Percentiles rank a stretch among this genome's conserved stretches.
Conservation (phyloP, 2,797 vertebrate genomes). For the Cottoperca gobio region DNA sequence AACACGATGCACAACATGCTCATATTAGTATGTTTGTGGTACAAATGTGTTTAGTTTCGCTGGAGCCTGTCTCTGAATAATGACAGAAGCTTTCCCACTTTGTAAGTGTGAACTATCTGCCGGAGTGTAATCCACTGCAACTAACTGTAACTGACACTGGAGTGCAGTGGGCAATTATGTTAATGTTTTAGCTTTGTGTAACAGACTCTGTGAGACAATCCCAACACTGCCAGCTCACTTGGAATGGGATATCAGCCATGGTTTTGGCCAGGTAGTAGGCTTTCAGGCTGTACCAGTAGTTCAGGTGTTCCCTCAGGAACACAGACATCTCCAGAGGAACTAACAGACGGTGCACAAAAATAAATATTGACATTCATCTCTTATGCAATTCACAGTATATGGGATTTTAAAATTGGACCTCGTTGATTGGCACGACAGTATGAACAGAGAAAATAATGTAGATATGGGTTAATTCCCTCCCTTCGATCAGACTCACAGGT, state of each 20-base stretch:
- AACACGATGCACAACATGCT: neutral
- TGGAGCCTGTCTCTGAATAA: neutral
- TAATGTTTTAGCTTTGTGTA: no score
- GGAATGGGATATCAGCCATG: constrained; percentile 96
- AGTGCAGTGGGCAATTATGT: constrained; percentile 7
- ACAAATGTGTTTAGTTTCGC: neutral
- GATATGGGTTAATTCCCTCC: neutral
- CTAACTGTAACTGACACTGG: constrained; percentile 11
- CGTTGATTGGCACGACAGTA: neutral
- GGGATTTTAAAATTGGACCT: neutral
- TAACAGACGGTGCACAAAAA: constrained; percentile 59
- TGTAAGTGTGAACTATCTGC: neutral
- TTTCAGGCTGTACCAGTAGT: constrained; percentile 99
- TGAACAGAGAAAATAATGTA: neutral
- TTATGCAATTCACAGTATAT: neutral
- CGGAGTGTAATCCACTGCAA: neutral
- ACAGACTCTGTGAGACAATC: no score
- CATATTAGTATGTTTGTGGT: neutral
- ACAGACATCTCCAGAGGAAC: constrained; percentile 91
- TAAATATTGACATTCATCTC: constrained; percentile 8
- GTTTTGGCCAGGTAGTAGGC: constrained; percentile 97
- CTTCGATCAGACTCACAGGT: constrained; percentile 87
- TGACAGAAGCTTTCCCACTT: neutral
- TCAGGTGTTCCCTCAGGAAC: constrained; percentile 89
- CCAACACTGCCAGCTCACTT: constrained; percentile 75